A percentile compares a stretch with the other conserved stretches of the same genome.
phyloP scores from a whole-genome alignment of 2,888 invertebrate genomes.

The Strigamia maritima region DNA sequence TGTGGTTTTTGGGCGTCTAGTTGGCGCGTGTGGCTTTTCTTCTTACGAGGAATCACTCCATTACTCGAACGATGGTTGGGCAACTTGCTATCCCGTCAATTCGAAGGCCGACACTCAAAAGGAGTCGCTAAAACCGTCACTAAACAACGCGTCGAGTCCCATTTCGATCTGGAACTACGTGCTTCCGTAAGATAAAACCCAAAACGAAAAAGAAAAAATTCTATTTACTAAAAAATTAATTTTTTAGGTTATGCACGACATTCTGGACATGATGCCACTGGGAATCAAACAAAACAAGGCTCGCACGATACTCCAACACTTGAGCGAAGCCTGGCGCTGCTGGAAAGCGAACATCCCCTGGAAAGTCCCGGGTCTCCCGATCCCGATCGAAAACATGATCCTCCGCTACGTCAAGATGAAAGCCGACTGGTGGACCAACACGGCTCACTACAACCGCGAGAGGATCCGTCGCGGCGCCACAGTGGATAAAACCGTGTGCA shows the following conservation, averaged over 20 bases:
- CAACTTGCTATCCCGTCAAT: constrained; percentile 94
- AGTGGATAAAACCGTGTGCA: constrained; percentile 99
- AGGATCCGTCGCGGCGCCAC: constrained; percentile 98
- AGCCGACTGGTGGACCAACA: constrained; percentile 99
- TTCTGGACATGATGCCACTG: constrained; percentile 99
- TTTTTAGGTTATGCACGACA: constrained; percentile 70
- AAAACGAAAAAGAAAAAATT: too few relatives aligned
- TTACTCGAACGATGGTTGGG: constrained; percentile 98
- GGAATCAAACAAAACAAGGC: constrained; percentile 99
- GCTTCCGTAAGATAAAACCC: constrained; percentile 84
- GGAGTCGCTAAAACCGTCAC: constrained; percentile 99
- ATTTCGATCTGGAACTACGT: constrained; percentile 96
- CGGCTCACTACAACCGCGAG: constrained; percentile 98
- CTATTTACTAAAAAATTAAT: background rate
- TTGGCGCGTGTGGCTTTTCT: constrained; percentile 99
- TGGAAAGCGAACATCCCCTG: constrained; percentile 99
- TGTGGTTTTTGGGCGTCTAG: constrained; percentile 99
- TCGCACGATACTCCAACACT: constrained; percentile 94
- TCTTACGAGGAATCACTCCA: constrained; percentile 98
- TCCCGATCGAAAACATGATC: constrained; percentile 99
- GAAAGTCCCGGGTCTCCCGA: constrained; percentile 98
- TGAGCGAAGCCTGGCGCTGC: constrained; percentile 99
- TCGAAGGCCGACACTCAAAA: constrained; percentile 98
- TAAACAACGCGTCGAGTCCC: constrained; percentile 98
- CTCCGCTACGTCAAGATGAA: constrained; percentile 99